phyloP scores from a whole-genome alignment of 2,888 invertebrate species.

The Zele albiditarsus region DNA sequence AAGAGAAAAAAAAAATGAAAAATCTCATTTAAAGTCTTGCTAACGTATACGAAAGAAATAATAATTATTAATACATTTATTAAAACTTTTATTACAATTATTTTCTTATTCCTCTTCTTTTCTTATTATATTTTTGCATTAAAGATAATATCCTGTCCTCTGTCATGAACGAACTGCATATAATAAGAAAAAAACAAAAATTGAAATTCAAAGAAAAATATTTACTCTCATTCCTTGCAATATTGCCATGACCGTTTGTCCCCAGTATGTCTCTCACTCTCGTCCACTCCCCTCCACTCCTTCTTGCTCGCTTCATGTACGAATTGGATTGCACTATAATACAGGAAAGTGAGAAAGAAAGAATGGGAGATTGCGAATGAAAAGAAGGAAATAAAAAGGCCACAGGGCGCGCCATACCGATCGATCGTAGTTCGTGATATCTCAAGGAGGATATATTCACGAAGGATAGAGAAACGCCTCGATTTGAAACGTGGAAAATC shows the following conservation, averaged over 20 bases:
- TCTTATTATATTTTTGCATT: neutral
- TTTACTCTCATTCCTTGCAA: constrained; percentile 30
- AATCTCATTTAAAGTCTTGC: neutral
- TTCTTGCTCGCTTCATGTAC: neutral
- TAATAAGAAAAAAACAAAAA: neutral
- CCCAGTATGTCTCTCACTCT: neutral
- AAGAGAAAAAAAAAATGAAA: neutral
- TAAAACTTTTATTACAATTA: neutral
- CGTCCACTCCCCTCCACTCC: neutral
- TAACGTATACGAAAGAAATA: neutral
- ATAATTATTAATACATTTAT: neutral
- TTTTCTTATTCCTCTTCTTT: neutral
- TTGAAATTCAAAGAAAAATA: constrained; percentile 26
- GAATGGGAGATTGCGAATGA: constrained; percentile 14
- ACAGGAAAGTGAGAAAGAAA: constrained; percentile 19
- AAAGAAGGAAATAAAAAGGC: constrained; percentile 36
- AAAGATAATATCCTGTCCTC: neutral
- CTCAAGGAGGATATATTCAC: constrained; percentile 26
- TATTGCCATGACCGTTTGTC: constrained; percentile 29
- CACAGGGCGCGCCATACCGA: constrained; percentile 36
- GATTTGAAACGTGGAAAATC: constrained; percentile 49
- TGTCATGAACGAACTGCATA: neutral
- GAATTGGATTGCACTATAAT: neutral
- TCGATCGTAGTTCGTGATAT: constrained; percentile 37
- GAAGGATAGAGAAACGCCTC: constrained; percentile 33